phyloP scores from a whole-genome alignment of 2,888 invertebrate genomes.

The Drosophila lutescens region DNA sequence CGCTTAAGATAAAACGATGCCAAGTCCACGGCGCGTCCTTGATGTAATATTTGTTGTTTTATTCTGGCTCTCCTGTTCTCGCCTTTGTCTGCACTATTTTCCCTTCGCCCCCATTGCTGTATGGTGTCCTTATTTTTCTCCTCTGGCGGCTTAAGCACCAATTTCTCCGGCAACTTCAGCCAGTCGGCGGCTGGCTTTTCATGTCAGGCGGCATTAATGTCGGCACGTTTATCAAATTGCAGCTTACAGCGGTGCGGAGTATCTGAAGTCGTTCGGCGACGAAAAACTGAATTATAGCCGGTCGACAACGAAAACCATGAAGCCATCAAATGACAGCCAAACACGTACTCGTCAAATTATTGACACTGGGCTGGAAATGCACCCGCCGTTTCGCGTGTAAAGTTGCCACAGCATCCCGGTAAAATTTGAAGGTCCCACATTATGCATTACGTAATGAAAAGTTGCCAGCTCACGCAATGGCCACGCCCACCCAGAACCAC shows the following conservation, averaged over 20 bases:
- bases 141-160: constrained; percentile 30
- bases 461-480: constrained; percentile 31
- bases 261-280: constrained; percentile 20
- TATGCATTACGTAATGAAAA: constrained; percentile 49
- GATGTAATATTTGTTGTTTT: constrained; percentile 6
- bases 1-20: constrained; percentile 7
- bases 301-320: constrained; percentile 38
- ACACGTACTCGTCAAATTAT: constrained; percentile 50
- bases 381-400: constrained; percentile 22
- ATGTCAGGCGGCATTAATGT: constrained; percentile 62
- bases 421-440: constrained; percentile 35
- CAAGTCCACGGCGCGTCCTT: constrained; percentile 25
- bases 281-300: constrained; percentile 40
- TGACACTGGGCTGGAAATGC: constrained; percentile 34
- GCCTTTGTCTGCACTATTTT: constrained; percentile 10
- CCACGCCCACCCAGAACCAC: constrained; percentile 48
- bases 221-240: constrained; percentile 72
- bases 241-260: constrained; percentile 37
- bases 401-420: constrained; percentile 22
- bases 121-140: constrained; percentile 24
- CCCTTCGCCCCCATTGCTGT: neutral
- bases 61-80: neutral
- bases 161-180: constrained; percentile 28
- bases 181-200: constrained; percentile 45
- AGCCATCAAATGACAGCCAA: constrained; percentile 32